Conservation (phyloP, 1,140 invertebrate genomes). For the Sinonovacula constricta region DNA sequence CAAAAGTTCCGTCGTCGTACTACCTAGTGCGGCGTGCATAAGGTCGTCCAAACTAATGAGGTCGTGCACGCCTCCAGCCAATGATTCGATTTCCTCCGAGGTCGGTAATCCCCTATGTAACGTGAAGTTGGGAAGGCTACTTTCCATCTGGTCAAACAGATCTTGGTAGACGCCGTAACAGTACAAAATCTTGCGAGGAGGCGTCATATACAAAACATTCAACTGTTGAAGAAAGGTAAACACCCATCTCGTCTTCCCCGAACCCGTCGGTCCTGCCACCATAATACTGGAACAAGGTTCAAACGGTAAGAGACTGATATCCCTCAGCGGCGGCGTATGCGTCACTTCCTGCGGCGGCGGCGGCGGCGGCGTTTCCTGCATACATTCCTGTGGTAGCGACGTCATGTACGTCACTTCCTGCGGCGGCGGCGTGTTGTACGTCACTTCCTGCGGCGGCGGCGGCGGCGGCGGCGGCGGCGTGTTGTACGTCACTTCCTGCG, state of each 20-base stretch:
- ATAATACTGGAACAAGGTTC: not conserved
- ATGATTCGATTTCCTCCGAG: not conserved
- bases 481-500: too few species aligned
- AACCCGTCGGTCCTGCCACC: not conserved
- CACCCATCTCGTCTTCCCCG: slow-evolving; percentile 8
- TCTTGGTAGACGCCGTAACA: slow-evolving; percentile 37
- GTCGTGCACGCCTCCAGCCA: slow-evolving; percentile 2
- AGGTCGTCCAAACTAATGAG: slow-evolving; percentile 32
- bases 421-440: not conserved
- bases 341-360: too few species aligned
- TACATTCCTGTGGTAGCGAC: too few species aligned
- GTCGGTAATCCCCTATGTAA: slow-evolving; percentile 1
- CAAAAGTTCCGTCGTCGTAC: slow-evolving; percentile 15
- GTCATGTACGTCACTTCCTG: not conserved
- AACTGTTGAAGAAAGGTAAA: not conserved
- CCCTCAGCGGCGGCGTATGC: too few species aligned
- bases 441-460: not conserved
- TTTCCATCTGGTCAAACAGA: slow-evolving; percentile 20
- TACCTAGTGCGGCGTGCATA: slow-evolving; percentile 1
- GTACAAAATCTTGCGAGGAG: not conserved
- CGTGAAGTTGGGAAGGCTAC: not conserved
- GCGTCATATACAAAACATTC: not conserved
- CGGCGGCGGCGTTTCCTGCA: not conserved
- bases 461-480: too few species aligned
- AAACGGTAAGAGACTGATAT: slow-evolving; percentile 8